Percentiles rank a stretch among this genome's conserved stretches.
Evolutionary conservation across 1,140 invertebrate genomes (phyloP).

Genomic region (Ladona fulva): DNA sequence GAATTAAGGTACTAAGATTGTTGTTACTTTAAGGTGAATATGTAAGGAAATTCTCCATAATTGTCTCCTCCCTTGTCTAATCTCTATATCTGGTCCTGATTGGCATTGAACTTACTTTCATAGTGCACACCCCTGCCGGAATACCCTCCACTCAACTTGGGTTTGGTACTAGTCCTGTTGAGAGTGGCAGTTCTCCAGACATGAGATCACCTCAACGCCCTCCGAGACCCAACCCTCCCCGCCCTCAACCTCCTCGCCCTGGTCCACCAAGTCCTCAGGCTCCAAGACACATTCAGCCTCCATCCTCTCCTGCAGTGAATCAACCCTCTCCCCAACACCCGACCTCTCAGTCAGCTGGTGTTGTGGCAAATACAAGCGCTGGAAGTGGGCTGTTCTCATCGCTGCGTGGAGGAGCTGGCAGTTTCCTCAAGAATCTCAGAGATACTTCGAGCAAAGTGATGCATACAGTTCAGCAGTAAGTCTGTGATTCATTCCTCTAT

Average conservation of each 20-base stretch:
- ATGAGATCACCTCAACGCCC: not conserved
- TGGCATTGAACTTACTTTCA: not conserved
- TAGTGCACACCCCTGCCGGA: not conserved
- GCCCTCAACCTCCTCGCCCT: constrained; percentile 33
- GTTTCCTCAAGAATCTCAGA: constrained; percentile 85
- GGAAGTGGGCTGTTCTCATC: constrained; percentile 65
- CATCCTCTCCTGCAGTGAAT: constrained; percentile 25
- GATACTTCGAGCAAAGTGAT: constrained; percentile 95
- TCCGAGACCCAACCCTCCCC: constrained; percentile 15
- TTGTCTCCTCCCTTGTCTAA: too few species aligned
- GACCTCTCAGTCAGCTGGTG: constrained; percentile 9
- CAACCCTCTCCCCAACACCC: constrained; percentile 18
- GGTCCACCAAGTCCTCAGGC: constrained; percentile 26
- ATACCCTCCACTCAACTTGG: not conserved
- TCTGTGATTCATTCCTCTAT: constrained; percentile 24
- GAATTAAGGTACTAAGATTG: too few species aligned
- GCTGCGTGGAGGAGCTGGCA: constrained; percentile 72
- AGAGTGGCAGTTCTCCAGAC: not conserved
- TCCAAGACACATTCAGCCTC: constrained; percentile 25
- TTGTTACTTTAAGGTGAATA: too few species aligned
- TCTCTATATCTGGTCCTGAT: too few species aligned
- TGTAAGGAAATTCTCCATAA: too few species aligned
- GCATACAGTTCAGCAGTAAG: constrained; percentile 89
- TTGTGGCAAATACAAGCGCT: not conserved
- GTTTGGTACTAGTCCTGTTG: not conserved